Evolutionary conservation across 2,797 vertebrate genomes (phyloP).

Genomic region (Cossypha polioptera): DNA sequence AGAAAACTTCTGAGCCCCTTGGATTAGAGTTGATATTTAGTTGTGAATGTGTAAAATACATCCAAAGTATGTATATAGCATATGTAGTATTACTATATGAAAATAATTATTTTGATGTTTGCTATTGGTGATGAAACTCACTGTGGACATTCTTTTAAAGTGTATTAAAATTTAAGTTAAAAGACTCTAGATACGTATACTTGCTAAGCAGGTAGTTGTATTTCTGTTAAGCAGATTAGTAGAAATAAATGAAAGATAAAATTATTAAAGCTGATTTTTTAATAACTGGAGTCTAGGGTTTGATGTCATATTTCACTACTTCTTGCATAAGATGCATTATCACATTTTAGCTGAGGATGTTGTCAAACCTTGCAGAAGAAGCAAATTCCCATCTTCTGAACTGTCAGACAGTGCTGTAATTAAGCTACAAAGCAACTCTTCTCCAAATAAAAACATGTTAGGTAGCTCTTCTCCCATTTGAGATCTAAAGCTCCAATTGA

Average conservation of each 20-base stretch:
- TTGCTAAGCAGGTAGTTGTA: not conserved
- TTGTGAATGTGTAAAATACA: not conserved
- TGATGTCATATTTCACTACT: not conserved
- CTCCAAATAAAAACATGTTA: constrained; percentile 16
- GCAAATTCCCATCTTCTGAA: constrained; percentile 8
- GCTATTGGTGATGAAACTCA: not conserved
- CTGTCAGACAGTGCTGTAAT: constrained; percentile 58
- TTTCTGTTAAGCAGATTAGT: not conserved
- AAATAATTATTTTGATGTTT: not conserved
- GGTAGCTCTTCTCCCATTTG: constrained; percentile 22
- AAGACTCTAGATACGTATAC: not conserved
- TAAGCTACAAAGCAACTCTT: constrained; percentile 20
- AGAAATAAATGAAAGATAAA: not conserved
- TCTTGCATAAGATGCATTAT: not conserved
- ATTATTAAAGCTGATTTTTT: not conserved
- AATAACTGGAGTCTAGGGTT: not conserved
- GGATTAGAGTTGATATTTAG: not conserved
- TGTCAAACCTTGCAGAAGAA: constrained; percentile 39
- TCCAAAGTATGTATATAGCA: not conserved
- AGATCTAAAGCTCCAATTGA: constrained; percentile 39
- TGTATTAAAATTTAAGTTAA: not conserved
- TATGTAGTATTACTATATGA: not conserved
- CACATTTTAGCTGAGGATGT: not conserved
- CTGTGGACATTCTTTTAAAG: not conserved
- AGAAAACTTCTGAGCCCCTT: not conserved